Conservation (phyloP, 2,888 invertebrate species). For the Epinotia nisella region DNA sequence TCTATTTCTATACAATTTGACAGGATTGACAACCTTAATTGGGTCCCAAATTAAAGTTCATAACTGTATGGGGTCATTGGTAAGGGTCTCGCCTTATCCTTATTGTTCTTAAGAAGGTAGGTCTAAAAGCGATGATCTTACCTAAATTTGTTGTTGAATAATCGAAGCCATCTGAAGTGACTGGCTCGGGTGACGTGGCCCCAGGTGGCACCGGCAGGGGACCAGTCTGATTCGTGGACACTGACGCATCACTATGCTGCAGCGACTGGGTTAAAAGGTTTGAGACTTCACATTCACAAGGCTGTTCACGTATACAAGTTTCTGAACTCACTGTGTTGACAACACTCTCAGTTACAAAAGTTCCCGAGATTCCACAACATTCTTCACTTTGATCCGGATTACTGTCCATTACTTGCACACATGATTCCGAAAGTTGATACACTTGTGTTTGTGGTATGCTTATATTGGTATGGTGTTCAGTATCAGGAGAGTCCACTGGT, state of each 20-base stretch:
- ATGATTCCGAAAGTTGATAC: conserved; percentile 49
- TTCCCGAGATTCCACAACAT: conserved; percentile 40
- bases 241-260: conserved; percentile 38
- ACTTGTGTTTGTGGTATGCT: conserved; percentile 1
- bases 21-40: too few species aligned
- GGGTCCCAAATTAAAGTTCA: too few species aligned
- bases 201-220: conserved; percentile 73
- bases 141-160: conserved; percentile 51
- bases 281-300: conserved; percentile 48
- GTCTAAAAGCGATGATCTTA: conserved; percentile 5
- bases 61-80: too few species aligned
- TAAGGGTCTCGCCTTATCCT: too few species aligned
- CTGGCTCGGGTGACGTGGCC: conserved; percentile 55
- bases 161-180: conserved; percentile 49
- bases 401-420: conserved; percentile 40
- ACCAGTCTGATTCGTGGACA: conserved; percentile 54
- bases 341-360: conserved; percentile 46
- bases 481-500: conserved; percentile 48
- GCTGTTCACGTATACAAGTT: conserved; percentile 45
- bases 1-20: too few species aligned
- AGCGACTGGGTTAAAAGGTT: conserved; percentile 44
- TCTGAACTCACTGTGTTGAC: conserved; percentile 45
- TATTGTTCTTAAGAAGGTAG: background rate
- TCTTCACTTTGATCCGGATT: conserved; percentile 28
- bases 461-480: conserved; percentile 48